phyloP scores from a whole-genome alignment of 2,888 invertebrate species.

The Clusia tigrina region DNA sequence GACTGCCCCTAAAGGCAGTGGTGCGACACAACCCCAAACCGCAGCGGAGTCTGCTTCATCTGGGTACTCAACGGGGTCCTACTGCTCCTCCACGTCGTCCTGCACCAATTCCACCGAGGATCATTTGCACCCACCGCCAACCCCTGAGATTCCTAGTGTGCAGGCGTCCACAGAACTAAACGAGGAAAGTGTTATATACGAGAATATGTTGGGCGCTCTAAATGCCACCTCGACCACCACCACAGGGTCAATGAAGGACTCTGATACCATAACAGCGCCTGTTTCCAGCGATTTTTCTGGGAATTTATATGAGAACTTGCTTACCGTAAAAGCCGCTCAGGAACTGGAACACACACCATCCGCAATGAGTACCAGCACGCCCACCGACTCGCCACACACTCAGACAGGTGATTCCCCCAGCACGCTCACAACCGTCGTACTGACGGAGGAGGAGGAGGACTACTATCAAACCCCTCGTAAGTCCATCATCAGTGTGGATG shows the following conservation, averaged over 20 bases:
- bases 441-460: conserved; percentile 43
- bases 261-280: conserved; percentile 11
- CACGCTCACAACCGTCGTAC: conserved; percentile 14
- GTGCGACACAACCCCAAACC: conserved; percentile 19
- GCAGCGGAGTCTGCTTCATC: conserved; percentile 50
- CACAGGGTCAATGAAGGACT: conserved; percentile 34
- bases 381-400: conserved; percentile 54
- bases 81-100: conserved; percentile 47
- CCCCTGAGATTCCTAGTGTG: not conserved
- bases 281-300: conserved; percentile 41
- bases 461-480: conserved; percentile 60
- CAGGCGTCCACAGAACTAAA: conserved; percentile 16
- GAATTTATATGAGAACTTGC: conserved; percentile 58
- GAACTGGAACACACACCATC: conserved; percentile 45
- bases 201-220: conserved; percentile 46
- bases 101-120: conserved; percentile 38
- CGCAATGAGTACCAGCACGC: conserved; percentile 54
- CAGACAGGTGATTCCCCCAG: conserved; percentile 38
- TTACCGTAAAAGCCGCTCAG: conserved; percentile 55
- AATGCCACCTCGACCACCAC: not conserved
- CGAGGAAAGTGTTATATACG: conserved; percentile 56
- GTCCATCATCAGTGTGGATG: conserved; percentile 61
- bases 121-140: not conserved
- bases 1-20: conserved; percentile 16
- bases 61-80: conserved; percentile 54